Evolutionary conservation across 2,113 vertebrate genomes (phyloP).

Genomic region (Candoia aspera): DNA sequence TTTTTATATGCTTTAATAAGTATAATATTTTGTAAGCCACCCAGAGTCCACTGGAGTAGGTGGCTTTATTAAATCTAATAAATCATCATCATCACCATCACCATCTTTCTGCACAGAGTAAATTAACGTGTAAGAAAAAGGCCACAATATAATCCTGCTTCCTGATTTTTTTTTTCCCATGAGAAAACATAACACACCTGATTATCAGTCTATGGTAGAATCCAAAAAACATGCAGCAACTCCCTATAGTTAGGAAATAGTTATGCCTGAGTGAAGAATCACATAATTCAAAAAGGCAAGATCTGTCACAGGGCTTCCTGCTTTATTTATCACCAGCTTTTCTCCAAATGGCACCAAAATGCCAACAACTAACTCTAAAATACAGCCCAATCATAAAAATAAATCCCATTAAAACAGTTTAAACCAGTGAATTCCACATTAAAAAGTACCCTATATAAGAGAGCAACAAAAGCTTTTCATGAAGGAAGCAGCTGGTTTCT

Average conservation of each 20-base stretch:
- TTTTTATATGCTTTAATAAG: not conserved
- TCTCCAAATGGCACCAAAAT: constrained; percentile 16
- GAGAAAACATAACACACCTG: not conserved
- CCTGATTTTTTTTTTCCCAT: not conserved
- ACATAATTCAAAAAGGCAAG: constrained; percentile 16
- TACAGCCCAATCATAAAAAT: constrained; percentile 9
- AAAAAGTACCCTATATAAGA: not conserved
- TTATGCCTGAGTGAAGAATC: constrained; percentile 13
- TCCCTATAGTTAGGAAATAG: not conserved
- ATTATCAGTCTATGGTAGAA: not conserved
- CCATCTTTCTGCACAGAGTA: not conserved
- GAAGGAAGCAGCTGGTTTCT: not conserved
- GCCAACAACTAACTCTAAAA: constrained; percentile 26
- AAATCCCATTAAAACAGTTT: constrained; percentile 15
- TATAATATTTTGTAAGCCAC: not conserved
- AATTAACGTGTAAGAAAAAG: not conserved
- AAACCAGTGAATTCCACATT: constrained; percentile 3
- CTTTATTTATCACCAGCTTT: constrained; percentile 14
- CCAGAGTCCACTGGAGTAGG: not conserved
- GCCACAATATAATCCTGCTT: not conserved
- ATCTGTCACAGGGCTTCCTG: not conserved
- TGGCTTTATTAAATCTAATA: not conserved
- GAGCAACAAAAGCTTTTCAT: not conserved
- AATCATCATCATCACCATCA: not conserved
- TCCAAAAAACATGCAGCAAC: not conserved